Base-by-base conservation (phyloP, 2,113 vertebrate species). In the Centropus unirufus region DNA sequence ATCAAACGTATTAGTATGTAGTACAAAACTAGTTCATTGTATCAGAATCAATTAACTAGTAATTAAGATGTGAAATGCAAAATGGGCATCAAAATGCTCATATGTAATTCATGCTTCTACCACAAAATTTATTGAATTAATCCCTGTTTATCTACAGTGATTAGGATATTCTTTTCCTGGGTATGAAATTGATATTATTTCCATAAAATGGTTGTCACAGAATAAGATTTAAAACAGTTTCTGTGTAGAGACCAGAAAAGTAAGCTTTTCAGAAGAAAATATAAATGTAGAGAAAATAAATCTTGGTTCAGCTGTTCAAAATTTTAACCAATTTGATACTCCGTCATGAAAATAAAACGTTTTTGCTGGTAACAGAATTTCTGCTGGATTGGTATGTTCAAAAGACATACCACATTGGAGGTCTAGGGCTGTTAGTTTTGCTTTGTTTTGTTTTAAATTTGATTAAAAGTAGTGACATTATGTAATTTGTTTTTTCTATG, bases 1-100 rank as follows among this genome's bases (percentile, higher is more conserved):
- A 70, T 40, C 0, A 0, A 89, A 24, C 7, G 5, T 30, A 39
- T 79, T 68, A 47, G 11, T 47, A 51, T 7, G 32, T 57, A 44
- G 4, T 24, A 49, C 51, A 47, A 62, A 92, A 34, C n/a, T 54
- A 22, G 5, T 78, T 61, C n/a, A 8, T 57, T 78, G 14, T 83
- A 6, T 89, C 29, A 39, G 30, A 54, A 46, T 69, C 46, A 57
- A 36, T 40, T 12, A 64, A 62, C 11, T 36, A 14, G 44, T 52
- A 19, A 11, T 11, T 78, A 80, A 88, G 36, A 39, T 4, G 21
- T 61, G 32, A 78, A 74, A 62, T 7, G 13, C 30, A n/a, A 67
- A 61, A 22, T 34, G 9, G 9, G 81, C 32, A n/a, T 68, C 49
- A 52, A 23, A 87, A 52, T 29, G 12, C 17, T 64, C 7, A 15